Evolutionary conservation across 2,797 vertebrate species (phyloP).

Genomic region (Sebastes hopkinsi): DNA sequence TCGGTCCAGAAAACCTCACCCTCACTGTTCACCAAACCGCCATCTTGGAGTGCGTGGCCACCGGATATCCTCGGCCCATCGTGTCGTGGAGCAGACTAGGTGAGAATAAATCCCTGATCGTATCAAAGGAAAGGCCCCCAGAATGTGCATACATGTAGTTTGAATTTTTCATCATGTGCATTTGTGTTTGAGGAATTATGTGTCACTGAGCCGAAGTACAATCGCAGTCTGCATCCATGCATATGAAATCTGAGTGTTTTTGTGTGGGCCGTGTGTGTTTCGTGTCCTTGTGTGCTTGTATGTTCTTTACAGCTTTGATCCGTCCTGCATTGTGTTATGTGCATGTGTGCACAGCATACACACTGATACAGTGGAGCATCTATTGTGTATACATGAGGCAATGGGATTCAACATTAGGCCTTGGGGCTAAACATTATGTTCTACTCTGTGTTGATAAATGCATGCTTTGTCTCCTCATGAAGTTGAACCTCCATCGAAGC

Average conservation of each 20-base stretch:
- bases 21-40: constrained; percentile 98
- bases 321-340: constrained; percentile 9
- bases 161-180: neutral
- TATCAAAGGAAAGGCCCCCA: neutral
- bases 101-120: constrained; percentile 75
- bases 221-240: neutral
- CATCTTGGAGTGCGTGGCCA: constrained; percentile 97
- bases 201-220: neutral
- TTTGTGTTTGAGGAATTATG: constrained; percentile 16
- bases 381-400: constrained; percentile 40
- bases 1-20: constrained; percentile 98
- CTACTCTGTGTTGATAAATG: constrained; percentile 55
- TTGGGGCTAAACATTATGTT: constrained; percentile 57
- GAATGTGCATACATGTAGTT: neutral
- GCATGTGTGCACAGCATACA: constrained; percentile 23
- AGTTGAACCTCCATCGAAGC: constrained; percentile 49
- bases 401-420: constrained; percentile 41
- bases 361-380: constrained; percentile 23
- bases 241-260: neutral
- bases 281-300: constrained; percentile 12
- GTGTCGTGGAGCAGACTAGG: constrained; percentile 99
- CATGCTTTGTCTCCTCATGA: constrained; percentile 52
- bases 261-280: neutral
- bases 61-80: constrained; percentile 95
- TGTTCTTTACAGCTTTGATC: constrained; percentile 26